Conservation (phyloP, 2,113 vertebrate genomes). For the Carollia perspicillata region DNA sequence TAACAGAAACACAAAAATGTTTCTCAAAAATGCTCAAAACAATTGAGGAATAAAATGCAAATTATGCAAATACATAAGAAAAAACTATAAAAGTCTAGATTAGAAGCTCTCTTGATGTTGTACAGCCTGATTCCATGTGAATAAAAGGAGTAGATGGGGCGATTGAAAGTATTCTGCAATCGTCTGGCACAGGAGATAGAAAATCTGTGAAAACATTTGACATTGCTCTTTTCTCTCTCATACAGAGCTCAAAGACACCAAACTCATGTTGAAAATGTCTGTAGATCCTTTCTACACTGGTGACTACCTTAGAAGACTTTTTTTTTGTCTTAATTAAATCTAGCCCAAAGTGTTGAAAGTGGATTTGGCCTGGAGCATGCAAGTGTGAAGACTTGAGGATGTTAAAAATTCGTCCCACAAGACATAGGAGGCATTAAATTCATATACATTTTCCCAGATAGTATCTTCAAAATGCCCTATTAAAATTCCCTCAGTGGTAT, state of each 20-base stretch:
- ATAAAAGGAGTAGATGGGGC: neutral
- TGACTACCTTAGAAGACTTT: neutral
- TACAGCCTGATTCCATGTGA: neutral
- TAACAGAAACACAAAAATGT: neutral
- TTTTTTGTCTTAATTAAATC: neutral
- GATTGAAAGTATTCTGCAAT: neutral
- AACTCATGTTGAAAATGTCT: neutral
- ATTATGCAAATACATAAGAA: neutral
- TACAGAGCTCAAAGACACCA: neutral
- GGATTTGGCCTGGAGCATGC: neutral
- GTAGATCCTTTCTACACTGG: neutral
- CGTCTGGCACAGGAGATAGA: neutral
- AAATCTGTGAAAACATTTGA: neutral
- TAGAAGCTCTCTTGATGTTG: neutral
- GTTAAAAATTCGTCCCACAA: neutral
- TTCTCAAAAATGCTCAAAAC: neutral
- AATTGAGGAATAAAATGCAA: neutral
- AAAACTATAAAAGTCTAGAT: neutral
- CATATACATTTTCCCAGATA: neutral
- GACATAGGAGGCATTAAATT: neutral
- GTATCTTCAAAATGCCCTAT: neutral
- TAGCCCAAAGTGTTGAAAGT: neutral
- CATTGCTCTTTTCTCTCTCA: neutral
- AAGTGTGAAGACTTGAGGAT: neutral
- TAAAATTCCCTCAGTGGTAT: slow-evolving; percentile 20